Conservation (phyloP, 2,888 invertebrate species). For the Epinotia nisella region DNA sequence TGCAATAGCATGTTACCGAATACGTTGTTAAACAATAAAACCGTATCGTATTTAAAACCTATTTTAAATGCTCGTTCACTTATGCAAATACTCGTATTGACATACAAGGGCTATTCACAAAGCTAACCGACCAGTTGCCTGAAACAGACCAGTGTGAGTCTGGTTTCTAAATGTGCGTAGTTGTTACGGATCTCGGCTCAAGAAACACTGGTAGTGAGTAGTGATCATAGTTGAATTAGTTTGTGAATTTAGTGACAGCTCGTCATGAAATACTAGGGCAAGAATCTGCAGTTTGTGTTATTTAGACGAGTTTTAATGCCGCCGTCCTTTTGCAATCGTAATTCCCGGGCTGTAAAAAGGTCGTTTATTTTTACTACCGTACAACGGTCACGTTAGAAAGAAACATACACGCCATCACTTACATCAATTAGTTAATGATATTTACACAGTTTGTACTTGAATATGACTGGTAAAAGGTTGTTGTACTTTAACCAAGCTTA, state of each 20-base stretch:
- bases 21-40: too few species aligned
- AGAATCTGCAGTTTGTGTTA: conserved; percentile 18
- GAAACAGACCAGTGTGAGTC: too few species aligned
- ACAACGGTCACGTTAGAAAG: conserved; percentile 15
- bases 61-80: not conserved
- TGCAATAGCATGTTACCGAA: too few species aligned
- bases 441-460: not conserved
- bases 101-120: not conserved
- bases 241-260: conserved; percentile 13
- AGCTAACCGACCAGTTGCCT: too few species aligned
- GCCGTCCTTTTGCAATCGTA: conserved; percentile 18
- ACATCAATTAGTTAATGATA: conserved; percentile 7
- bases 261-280: conserved; percentile 31
- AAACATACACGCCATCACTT: not conserved
- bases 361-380: conserved; percentile 17
- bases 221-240: not conserved
- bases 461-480: not conserved
- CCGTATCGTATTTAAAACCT: too few species aligned
- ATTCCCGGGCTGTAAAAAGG: conserved; percentile 15
- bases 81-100: not conserved
- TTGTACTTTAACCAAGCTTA: not conserved
- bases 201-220: not conserved
- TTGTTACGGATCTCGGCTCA: not conserved
- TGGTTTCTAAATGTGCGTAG: not conserved
- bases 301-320: conserved; percentile 27